Evolutionary conservation across 1,140 invertebrate species (phyloP), one percentile per base, ranked within the genome.

Genomic region (Piezodorus guildinii): DNA sequence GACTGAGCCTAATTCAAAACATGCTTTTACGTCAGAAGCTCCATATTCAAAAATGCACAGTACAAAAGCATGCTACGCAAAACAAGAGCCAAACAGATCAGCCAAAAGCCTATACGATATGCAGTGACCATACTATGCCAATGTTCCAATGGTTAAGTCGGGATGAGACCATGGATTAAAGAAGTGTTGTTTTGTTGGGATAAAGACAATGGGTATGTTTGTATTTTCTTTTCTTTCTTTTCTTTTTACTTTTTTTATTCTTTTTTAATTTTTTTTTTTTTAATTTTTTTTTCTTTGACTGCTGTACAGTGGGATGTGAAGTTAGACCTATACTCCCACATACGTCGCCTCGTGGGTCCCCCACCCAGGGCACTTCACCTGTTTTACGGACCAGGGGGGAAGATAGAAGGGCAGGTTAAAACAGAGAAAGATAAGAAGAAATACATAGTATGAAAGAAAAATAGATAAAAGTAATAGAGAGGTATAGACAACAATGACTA

Each of bases 281-380:
- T 6, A 10, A 10, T 39, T 10, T 6, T 39, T 39, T 39, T 39
- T 39, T 8, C 34, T 39, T 39, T 39, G 34, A 4, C 9, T 10
- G 34, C 34, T 39, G 34, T 39, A 39, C 34, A 39, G 34, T 39
- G 34, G 34, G 34, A 39, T 39, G 34, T 39, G 34, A 39, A 19
- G 52, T 23, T 23, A 8, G 23, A 21, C 52, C 23, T 23, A 23
- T 4, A 17, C 23, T 23, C 52, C 52, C 52, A 56, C 52, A 56
- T 56, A 3, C 52, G 52, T 56, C 23, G 52, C 52, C 52, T 56
- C 17, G 63, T 64, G 63, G 58, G 44, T 52, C 45, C 46, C 43
- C 63, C 56, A 27, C 44, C 44, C 63, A 60, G 52, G 58, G 61
- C 52, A 44, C 15, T 62, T 59, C 49, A 62, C 61, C 52, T 66